Evolutionary conservation across 1,140 invertebrate genomes (phyloP).

Genomic region (Drosophila pruinosa): DNA sequence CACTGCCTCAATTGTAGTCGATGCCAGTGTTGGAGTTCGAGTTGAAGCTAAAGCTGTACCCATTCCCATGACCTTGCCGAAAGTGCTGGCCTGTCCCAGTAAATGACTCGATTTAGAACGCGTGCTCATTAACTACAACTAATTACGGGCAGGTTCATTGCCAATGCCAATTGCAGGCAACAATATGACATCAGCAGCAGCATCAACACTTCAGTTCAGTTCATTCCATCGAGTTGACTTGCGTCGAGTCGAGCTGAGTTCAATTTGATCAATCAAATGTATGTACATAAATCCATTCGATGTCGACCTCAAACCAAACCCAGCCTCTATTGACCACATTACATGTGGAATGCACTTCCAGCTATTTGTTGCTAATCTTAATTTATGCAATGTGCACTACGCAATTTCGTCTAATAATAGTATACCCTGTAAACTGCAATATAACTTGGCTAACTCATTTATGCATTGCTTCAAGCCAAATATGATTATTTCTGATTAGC

Average conservation of each 20-base stretch:
- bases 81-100: slow-evolving; percentile 23
- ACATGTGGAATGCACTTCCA: slow-evolving; percentile 44
- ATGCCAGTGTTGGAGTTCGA: neutral
- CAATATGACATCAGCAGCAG: slow-evolving; percentile 57
- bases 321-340: slow-evolving; percentile 4
- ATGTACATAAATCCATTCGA: slow-evolving; percentile 26
- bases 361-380: slow-evolving; percentile 38
- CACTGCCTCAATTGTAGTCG: slow-evolving; percentile 5
- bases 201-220: slow-evolving; percentile 1
- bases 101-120: slow-evolving; percentile 43
- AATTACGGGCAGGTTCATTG: slow-evolving; percentile 70
- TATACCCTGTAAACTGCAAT: slow-evolving; percentile 19
- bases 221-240: slow-evolving; percentile 6
- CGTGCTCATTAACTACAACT: slow-evolving; percentile 58
- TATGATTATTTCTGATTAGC: neutral
- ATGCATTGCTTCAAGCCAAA: neutral
- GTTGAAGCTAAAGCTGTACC: slow-evolving; percentile 12
- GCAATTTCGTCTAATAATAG: slow-evolving; percentile 26
- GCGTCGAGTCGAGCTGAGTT: neutral
- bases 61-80: slow-evolving; percentile 72
- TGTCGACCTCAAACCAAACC: slow-evolving; percentile 11
- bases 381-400: slow-evolving; percentile 60
- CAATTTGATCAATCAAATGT: neutral
- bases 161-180: slow-evolving; percentile 71
- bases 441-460: neutral